Percentiles rank a stretch among this genome's conserved stretches.
These are phyloP conservation scores for Pocillopora damicornis DNA, from an alignment of 64 coral and sea anemone genomes.

Conservation along the genomic window DNA sequence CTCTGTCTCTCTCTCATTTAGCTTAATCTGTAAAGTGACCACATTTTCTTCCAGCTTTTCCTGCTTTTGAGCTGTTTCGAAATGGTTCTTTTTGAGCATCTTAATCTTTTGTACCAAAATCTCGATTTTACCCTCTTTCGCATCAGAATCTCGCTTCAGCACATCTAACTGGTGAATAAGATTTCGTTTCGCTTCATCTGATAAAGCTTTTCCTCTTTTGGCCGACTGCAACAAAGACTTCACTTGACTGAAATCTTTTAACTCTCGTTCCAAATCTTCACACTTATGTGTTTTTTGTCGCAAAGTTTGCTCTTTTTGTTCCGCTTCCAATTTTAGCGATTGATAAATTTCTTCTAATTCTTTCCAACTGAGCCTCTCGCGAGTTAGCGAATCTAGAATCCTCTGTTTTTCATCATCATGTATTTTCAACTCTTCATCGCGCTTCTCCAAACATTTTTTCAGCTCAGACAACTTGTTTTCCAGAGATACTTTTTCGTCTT, in stretches of 20 bases:
- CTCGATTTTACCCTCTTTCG: neutral
- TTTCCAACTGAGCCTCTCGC: neutral
- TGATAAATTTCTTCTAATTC: neutral
- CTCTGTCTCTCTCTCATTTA: conserved; percentile 11
- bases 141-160: neutral
- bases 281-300: neutral
- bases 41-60: conserved; percentile 42
- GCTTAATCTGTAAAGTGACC: conserved; percentile 9
- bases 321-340: neutral
- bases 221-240: neutral
- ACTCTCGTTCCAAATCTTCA: neutral
- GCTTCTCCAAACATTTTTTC: neutral
- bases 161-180: conserved; percentile 9
- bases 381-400: neutral
- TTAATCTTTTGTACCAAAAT: conserved; percentile 28
- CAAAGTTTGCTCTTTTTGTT: neutral
- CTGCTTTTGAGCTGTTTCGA: conserved; percentile 12
- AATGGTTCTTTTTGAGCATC: conserved; percentile 5
- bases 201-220: neutral
- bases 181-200: neutral
- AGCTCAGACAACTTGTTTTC: neutral
- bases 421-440: neutral
- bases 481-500: neutral
- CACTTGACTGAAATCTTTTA: neutral
- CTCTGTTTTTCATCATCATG: neutral